Base-by-base conservation (phyloP, 2,888 invertebrate species). In the Helobdella robusta region DNA sequence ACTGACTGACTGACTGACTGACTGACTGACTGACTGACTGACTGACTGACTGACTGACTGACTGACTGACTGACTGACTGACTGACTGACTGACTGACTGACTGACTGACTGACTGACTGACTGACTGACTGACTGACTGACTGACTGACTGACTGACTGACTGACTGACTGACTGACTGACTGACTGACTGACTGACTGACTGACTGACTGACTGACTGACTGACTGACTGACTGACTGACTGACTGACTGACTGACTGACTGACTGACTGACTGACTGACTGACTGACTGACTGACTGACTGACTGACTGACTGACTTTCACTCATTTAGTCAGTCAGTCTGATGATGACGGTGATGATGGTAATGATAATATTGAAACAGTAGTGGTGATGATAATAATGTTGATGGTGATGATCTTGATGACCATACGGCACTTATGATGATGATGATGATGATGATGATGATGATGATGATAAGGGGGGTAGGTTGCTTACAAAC, bases 1-100 rank as follows among this genome's bases (percentile, higher is more conserved):
- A 69, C 69, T 68, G 67, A 68, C 68, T 69, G 69, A 69, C 67
- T 67, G 67, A 70, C 65, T 66, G 66, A 68, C 69, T 68, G 59
- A 68, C 67, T 66, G 66, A 68, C 69, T 66, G 67, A 68, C 69
- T 66, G 67, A 68, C 68, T 66, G 65, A 68, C 68, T 67, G 68
- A 68, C 68, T 67, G 67, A 68, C 68, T 64, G 68, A 68, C 68
- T 59, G 68, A 68, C 68, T 68, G 67, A 68, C 68, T 66, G 69
- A 66, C 68, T 66, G 67, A 68, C 67, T 66, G 67, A 68, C 68
- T 65, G 67, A 68, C 67, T 65, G 68, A 68, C 68, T 68, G 65
- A 68, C 68, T 68, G 67, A 68, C 68, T 66, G 65, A 68, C 68
- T 68, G 67, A 68, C 68, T 68, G 66, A 68, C 68, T 67, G 68